Percentiles rank a stretch among this genome's conserved stretches.
phyloP scores from a whole-genome alignment of 2,797 vertebrate genomes.

The Notoglanidium macrostoma region DNA sequence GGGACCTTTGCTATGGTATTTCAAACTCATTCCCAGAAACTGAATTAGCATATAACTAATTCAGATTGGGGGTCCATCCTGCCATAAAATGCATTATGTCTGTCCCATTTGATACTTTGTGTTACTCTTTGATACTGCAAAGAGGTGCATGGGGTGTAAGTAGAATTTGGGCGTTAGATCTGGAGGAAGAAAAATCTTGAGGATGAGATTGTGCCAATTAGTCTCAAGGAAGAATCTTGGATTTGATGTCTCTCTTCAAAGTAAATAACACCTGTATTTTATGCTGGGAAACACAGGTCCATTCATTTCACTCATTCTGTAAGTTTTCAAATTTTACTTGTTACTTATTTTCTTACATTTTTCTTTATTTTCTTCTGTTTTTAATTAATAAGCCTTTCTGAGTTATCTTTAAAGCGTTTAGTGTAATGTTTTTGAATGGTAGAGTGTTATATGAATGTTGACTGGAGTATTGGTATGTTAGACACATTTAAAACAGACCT shows the following conservation, averaged over 20 bases:
- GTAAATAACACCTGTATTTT: background rate
- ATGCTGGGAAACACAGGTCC: background rate
- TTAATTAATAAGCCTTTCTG: background rate
- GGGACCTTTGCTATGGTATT: background rate
- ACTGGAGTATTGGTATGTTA: background rate
- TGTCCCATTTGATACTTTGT: background rate
- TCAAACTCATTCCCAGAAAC: no score
- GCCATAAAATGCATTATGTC: background rate
- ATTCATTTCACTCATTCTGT: background rate
- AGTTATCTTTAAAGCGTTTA: background rate
- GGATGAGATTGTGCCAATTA: background rate
- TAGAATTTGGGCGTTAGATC: background rate
- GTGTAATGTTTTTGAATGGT: background rate
- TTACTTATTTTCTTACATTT: background rate
- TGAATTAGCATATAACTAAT: slow-evolving; percentile 14
- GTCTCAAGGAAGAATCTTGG: background rate
- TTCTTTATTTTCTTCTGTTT: background rate
- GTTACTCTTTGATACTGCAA: background rate
- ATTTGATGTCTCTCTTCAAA: background rate
- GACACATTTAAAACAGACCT: background rate
- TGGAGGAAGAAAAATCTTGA: background rate
- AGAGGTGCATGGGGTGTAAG: background rate
- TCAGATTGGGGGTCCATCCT: background rate
- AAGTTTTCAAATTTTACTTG: background rate
- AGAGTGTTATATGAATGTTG: background rate